Percentiles rank a stretch among this genome's conserved stretches.
These are phyloP conservation scores for Dryas iulia DNA, from an alignment of 1,140 invertebrate species.

Conservation along the genomic window DNA sequence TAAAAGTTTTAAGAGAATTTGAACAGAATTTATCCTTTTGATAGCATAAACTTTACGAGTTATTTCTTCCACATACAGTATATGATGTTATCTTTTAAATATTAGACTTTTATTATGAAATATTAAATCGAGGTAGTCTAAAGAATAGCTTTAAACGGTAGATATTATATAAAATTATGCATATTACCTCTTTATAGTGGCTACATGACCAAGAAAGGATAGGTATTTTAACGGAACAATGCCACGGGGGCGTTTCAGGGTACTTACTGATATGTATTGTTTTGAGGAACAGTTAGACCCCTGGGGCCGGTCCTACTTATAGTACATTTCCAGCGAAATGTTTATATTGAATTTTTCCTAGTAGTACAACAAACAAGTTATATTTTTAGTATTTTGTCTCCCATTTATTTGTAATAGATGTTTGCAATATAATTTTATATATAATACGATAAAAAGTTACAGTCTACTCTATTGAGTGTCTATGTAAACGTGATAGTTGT, in stretches of 20 bases:
- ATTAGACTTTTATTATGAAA: background rate
- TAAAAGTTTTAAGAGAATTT: constrained; percentile 29
- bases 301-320: constrained; percentile 24
- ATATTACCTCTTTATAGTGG: background rate
- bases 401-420: background rate
- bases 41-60: constrained; percentile 21
- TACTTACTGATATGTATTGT: constrained; percentile 29
- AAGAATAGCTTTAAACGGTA: background rate
- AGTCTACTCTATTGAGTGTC: too few species aligned
- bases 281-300: constrained; percentile 31
- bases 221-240: constrained; percentile 27
- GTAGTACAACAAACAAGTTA: background rate
- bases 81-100: background rate
- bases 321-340: constrained; percentile 6
- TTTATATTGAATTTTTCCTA: background rate
- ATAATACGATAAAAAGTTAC: too few species aligned
- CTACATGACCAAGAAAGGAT: constrained; percentile 2
- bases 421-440: too few species aligned
- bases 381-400: background rate
- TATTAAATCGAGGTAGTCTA: background rate
- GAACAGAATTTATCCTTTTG: constrained; percentile 27
- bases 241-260: constrained; percentile 8
- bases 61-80: background rate
- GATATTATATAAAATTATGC: background rate
- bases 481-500: too few species aligned